Conservation (phyloP, 2,113 vertebrate species). For the Turdus rufiventris region DNA sequence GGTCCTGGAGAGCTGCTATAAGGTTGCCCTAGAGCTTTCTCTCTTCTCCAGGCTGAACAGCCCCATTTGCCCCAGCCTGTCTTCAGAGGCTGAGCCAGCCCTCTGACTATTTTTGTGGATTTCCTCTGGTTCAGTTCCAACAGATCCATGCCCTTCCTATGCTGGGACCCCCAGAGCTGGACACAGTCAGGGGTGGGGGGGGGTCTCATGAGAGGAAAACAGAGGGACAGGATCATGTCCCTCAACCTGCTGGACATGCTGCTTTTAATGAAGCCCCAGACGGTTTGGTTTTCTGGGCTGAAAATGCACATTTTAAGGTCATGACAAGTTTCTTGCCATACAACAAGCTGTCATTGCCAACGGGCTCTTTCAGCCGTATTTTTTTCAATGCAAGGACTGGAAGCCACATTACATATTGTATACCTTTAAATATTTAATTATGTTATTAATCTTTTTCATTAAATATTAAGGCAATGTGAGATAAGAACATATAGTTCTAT, state of each 20-base stretch:
- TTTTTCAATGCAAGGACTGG: not conserved
- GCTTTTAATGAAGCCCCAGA: not conserved
- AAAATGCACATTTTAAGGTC: not conserved
- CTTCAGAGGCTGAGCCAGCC: not conserved
- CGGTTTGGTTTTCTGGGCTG: not conserved
- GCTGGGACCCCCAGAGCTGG: not conserved
- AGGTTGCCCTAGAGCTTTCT: not conserved
- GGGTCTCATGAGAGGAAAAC: fast-evolving
- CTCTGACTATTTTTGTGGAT: not conserved
- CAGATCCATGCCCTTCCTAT: not conserved
- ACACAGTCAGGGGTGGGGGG: not conserved
- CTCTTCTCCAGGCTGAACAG: not conserved
- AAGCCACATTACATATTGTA: not conserved
- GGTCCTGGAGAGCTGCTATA: not conserved
- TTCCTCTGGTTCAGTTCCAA: not conserved
- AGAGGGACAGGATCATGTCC: not conserved
- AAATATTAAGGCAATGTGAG: not conserved
- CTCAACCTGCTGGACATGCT: not conserved
- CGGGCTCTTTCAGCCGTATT: not conserved
- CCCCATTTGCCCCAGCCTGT: not conserved
- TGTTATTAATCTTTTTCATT: not conserved
- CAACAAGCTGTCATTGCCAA: not conserved
- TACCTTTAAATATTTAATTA: not conserved
- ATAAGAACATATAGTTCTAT: not conserved
- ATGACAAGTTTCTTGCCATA: not conserved